Evolutionary conservation across 2,888 invertebrate genomes (phyloP).

Genomic region (Corbicula japonica): DNA sequence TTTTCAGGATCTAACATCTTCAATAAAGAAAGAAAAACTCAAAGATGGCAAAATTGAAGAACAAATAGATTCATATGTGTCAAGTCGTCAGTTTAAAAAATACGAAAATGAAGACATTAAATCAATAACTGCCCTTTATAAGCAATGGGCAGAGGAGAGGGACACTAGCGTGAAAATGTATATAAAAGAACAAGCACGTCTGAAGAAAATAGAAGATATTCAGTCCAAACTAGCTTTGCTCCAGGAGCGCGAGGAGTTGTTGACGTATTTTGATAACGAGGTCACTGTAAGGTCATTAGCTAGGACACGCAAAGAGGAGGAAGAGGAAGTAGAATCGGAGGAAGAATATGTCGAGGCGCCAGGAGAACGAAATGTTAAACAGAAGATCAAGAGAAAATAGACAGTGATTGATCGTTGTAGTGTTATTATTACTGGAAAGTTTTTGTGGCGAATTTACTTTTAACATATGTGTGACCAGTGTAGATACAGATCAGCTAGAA

Average conservation of each 20-base stretch:
- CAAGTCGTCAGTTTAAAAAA: constrained; percentile 55
- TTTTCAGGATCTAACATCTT: constrained; percentile 18
- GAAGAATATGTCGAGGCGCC: constrained; percentile 65
- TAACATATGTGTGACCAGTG: too few species aligned
- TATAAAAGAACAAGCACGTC: constrained; percentile 55
- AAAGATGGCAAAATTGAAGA: constrained; percentile 44
- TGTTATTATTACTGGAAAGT: too few species aligned
- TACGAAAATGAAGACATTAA: constrained; percentile 69
- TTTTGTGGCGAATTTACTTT: too few species aligned
- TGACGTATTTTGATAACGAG: constrained; percentile 79
- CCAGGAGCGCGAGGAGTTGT: constrained; percentile 80
- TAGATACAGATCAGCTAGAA: too few species aligned
- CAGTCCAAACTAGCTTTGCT: constrained; percentile 72
- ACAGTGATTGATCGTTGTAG: too few species aligned
- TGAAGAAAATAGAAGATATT: constrained; percentile 70
- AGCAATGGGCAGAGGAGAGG: constrained; percentile 67
- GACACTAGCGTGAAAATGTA: constrained; percentile 64
- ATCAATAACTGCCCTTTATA: constrained; percentile 39
- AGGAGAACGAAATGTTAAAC: constrained; percentile 53
- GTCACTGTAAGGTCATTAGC: constrained; percentile 67
- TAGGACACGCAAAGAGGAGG: constrained; percentile 18
- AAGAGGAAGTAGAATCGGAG: constrained; percentile 46
- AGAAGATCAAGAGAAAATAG: constrained; percentile 14
- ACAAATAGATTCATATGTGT: constrained; percentile 60
- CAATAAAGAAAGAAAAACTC: constrained; percentile 3